Percentiles rank a stretch among this genome's conserved stretches.
These are phyloP conservation scores for Cyprinodon tularosa DNA, from an alignment of 2,113 vertebrate species.

Conservation along the genomic window DNA sequence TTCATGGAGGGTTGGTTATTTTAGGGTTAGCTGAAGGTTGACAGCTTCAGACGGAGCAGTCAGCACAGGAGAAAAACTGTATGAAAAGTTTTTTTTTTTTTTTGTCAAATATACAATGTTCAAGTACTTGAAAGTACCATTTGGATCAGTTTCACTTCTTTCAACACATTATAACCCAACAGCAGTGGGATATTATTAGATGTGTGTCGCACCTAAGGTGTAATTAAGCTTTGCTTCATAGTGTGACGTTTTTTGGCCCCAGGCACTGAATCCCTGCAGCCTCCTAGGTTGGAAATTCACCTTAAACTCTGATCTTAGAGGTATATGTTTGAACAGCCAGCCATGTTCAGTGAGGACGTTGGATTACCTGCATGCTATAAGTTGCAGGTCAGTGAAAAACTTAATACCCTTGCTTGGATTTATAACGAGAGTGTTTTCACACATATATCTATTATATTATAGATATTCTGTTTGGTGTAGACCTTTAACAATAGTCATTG, in stretches of 20 bases:
- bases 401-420: slow-evolving; percentile 45
- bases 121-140: not conserved
- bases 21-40: not conserved
- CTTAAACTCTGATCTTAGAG: slow-evolving; percentile 60
- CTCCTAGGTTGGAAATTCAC: slow-evolving; percentile 50
- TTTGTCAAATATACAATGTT: not conserved
- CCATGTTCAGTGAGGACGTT: slow-evolving; percentile 71
- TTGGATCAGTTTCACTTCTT: not conserved
- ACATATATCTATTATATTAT: not conserved
- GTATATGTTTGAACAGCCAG: slow-evolving; percentile 70
- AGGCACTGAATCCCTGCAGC: slow-evolving; percentile 49
- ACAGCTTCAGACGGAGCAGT: not conserved
- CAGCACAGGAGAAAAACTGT: not conserved
- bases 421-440: not conserved
- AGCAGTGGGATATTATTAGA: slow-evolving; percentile 8
- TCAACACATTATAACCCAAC: not conserved
- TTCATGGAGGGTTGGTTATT: not conserved
- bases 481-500: not conserved
- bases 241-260: slow-evolving; percentile 30
- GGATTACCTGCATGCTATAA: slow-evolving; percentile 60
- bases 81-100: not conserved
- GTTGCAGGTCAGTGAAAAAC: slow-evolving; percentile 45
- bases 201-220: slow-evolving; percentile 13
- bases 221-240: slow-evolving; percentile 22
- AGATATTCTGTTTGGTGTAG: not conserved